Percentiles rank a stretch among this genome's conserved stretches.
phyloP scores from a whole-genome alignment of 1,140 invertebrate species.

The Drosophila tsacasi region DNA sequence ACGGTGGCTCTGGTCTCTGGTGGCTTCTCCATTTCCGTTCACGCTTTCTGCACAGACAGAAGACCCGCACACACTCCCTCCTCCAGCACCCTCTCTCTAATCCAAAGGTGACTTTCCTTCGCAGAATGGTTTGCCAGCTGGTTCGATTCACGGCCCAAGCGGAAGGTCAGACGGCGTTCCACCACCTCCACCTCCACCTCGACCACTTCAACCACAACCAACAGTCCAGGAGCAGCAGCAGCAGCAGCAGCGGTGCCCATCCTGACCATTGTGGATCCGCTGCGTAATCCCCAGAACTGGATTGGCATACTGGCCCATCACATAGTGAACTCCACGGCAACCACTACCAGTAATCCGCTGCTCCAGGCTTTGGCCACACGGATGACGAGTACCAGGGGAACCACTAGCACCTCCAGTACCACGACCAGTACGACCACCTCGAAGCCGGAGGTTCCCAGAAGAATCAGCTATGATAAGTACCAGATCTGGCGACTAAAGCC shows the following conservation, averaged over 20 bases:
- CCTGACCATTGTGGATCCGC: conserved; percentile 77
- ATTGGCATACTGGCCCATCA: conserved; percentile 82
- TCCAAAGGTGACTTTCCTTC: conserved; percentile 3
- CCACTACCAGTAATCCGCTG: conserved; percentile 64
- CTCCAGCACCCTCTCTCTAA: too few species aligned
- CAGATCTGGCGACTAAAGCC: conserved; percentile 82
- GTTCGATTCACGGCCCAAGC: conserved; percentile 70
- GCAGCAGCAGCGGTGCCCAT: conserved; percentile 75
- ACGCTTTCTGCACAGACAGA: conserved; percentile 45
- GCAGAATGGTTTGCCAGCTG: conserved; percentile 80
- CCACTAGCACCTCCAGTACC: conserved; percentile 22
- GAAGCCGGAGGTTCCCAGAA: conserved; percentile 44
- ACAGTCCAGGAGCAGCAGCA: conserved; percentile 42
- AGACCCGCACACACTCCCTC: too few species aligned
- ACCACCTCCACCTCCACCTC: conserved; percentile 72
- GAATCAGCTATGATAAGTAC: conserved; percentile 76
- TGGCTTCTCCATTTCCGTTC: conserved; percentile 19
- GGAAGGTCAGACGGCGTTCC: conserved; percentile 66
- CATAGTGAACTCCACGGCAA: conserved; percentile 75
- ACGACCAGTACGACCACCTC: conserved; percentile 20
- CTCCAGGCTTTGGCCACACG: conserved; percentile 54
- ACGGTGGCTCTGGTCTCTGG: conserved; percentile 15
- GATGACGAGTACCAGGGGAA: conserved; percentile 33
- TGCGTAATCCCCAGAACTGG: conserved; percentile 83
- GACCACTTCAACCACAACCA: conserved; percentile 63